Base-by-base conservation (phyloP, 2,113 vertebrate species). In the Formicarius rufipectus region DNA sequence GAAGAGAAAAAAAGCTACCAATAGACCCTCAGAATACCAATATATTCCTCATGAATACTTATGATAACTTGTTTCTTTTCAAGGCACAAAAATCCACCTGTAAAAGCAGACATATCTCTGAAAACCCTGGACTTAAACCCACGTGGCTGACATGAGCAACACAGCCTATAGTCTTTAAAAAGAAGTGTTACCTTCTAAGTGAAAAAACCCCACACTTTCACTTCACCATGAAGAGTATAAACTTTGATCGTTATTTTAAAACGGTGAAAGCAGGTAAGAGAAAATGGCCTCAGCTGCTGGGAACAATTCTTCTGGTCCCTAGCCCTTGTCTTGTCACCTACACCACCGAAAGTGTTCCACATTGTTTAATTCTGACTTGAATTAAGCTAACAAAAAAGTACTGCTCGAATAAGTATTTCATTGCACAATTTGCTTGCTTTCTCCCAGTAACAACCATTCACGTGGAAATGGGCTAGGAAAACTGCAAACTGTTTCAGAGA, bases 381-480 rank as follows among this genome's bases (percentile, higher is more conserved):
- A 68, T 40, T 50, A 55, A 88, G 28, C n/a, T 39, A 82, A 47
- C 6, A 53, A 40, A 18, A 19, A 72, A 47, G 72, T 40, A 35
- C 2, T 40, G 7, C 1, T 0, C 5, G 56, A 73, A 23, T 14
- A 1, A 69, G 3, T 33, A 64, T 45, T n/a, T 56, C 22, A 18
- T 35, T 73, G 40, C 52, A 44, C 1, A 0, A 28, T 30, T 75
- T 49, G 28, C 40, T 74, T 67, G 18, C 50, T 39, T 40, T 31
- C 52, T 84, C 22, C 37, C 6, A 1, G 15, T 50, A 80, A 16
- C 22, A 74, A 25, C 14, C 5, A 31, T 22, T 59, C 31, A 31
- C n/a, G 44, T n/a, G 25, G 49, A 76, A 93, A 73, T 5, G 24
- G 24, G 39, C 28, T 50, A 49, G 10, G 22, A 63, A 28, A 77